A percentile compares a stretch with the other conserved stretches of the same genome.
Conservation (phyloP, 2,797 vertebrate genomes). For the Sebastes elongatus region DNA sequence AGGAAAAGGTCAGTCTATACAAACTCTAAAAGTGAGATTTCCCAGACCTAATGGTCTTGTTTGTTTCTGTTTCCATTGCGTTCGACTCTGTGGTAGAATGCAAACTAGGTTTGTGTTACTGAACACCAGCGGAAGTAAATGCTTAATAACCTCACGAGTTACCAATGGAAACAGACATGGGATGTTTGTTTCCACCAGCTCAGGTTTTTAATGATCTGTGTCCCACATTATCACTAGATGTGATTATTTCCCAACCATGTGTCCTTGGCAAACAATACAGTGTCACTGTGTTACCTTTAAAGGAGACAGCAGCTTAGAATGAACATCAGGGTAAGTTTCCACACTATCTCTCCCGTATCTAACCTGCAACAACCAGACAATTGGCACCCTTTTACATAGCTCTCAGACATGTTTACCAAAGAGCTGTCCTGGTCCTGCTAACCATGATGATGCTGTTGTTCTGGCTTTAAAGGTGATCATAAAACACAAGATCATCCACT, state of each 20-base stretch:
- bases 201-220: slow-evolving; percentile 37
- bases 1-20: slow-evolving; percentile 26
- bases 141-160: slow-evolving; percentile 42
- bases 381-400: slow-evolving; percentile 40
- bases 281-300: slow-evolving; percentile 69
- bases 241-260: slow-evolving; percentile 37
- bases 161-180: slow-evolving; percentile 30
- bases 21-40: slow-evolving; percentile 21
- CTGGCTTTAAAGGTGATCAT: slow-evolving; percentile 21
- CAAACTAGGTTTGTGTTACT: slow-evolving; percentile 25
- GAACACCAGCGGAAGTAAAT: slow-evolving; percentile 39
- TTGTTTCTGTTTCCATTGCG: slow-evolving; percentile 48
- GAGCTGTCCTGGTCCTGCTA: slow-evolving; percentile 34
- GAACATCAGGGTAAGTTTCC: slow-evolving; percentile 39
- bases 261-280: slow-evolving; percentile 43
- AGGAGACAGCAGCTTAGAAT: slow-evolving; percentile 51
- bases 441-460: slow-evolving; percentile 29
- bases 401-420: slow-evolving; percentile 67
- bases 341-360: slow-evolving; percentile 36
- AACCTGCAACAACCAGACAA: slow-evolving; percentile 52
- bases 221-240: slow-evolving; percentile 31
- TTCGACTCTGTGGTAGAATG: slow-evolving; percentile 26
- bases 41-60: slow-evolving; percentile 29
- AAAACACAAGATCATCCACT: slow-evolving; percentile 22
- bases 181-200: slow-evolving; percentile 53